Conservation (phyloP, 1,140 invertebrate genomes). For the Oncopeltus fasciatus region DNA sequence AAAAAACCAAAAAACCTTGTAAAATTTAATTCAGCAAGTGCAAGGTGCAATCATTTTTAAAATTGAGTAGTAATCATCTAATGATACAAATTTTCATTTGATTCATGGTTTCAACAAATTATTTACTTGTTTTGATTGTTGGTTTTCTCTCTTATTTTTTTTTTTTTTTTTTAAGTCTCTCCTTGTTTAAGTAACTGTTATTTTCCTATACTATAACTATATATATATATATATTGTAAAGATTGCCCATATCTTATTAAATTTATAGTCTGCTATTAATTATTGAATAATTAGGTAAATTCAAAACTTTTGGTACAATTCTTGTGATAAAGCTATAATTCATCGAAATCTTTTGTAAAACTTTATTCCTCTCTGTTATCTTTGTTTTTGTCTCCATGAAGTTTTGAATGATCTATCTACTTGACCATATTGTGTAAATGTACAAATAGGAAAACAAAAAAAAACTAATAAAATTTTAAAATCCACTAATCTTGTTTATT, state of each 20-base stretch:
- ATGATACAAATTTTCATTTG: no score
- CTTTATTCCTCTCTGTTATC: constrained; percentile 5
- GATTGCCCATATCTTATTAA: not conserved
- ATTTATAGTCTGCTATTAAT: not conserved
- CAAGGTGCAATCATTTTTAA: no score
- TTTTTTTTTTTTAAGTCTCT: not conserved
- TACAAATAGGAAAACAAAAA: constrained; percentile 17
- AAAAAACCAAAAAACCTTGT: no score
- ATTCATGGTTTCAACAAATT: no score
- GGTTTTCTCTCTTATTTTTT: no score
- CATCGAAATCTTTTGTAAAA: constrained; percentile 7
- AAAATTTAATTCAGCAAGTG: no score
- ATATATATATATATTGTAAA: not conserved
- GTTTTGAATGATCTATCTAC: not conserved
- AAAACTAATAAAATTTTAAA: constrained; percentile 18
- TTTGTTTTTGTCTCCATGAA: not conserved
- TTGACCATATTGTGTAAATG: constrained; percentile 12
- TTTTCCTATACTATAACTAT: not conserved
- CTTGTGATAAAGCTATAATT: constrained; percentile 6
- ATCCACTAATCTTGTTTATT: no score
- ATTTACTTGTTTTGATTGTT: no score
- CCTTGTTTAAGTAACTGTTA: not conserved
- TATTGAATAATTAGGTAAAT: not conserved
- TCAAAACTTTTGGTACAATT: constrained; percentile 5
- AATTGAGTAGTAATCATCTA: no score